A percentile compares a stretch with the other conserved stretches of the same genome.
phyloP scores from a whole-genome alignment of 2,888 invertebrate species.

The Trisateles emortualis region DNA sequence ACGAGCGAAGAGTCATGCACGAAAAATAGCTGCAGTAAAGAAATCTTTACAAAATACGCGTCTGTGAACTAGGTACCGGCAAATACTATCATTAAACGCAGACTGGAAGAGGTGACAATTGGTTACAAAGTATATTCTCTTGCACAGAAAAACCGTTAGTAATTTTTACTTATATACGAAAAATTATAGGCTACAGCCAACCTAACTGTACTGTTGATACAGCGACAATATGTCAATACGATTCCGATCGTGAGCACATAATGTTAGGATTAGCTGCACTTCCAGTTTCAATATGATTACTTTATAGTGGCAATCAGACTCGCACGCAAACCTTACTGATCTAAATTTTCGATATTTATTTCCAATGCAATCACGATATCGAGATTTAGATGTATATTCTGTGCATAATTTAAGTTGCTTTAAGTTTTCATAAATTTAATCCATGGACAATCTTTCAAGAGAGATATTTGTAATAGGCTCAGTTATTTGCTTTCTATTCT shows the following conservation, averaged over 20 bases:
- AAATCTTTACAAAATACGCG: too few species aligned
- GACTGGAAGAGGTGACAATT: not conserved
- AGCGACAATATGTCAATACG: constrained; percentile 26
- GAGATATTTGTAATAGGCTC: not conserved
- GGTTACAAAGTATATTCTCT: not conserved
- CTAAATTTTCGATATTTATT: constrained; percentile 48
- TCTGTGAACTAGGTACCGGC: too few species aligned
- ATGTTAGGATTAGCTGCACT: constrained; percentile 43
- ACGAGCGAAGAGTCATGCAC: too few species aligned
- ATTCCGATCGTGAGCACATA: constrained; percentile 28
- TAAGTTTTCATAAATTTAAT: constrained; percentile 7
- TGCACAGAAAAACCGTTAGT: constrained; percentile 5
- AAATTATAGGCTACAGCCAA: not conserved
- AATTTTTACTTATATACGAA: constrained; percentile 4
- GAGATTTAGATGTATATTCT: constrained; percentile 39
- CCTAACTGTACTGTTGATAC: constrained; percentile 10
- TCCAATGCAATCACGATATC: constrained; percentile 41
- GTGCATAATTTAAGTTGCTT: constrained; percentile 28
- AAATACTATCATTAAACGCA: not conserved
- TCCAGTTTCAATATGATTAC: constrained; percentile 42
- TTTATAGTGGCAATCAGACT: constrained; percentile 47
- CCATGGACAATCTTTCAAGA: not conserved
- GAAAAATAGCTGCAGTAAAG: too few species aligned
- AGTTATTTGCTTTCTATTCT: too few species aligned
- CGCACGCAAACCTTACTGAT: constrained; percentile 46